These are phyloP conservation scores for Elmis aenea DNA, from an alignment of 2,888 invertebrate genomes.

Conservation along the genomic window DNA sequence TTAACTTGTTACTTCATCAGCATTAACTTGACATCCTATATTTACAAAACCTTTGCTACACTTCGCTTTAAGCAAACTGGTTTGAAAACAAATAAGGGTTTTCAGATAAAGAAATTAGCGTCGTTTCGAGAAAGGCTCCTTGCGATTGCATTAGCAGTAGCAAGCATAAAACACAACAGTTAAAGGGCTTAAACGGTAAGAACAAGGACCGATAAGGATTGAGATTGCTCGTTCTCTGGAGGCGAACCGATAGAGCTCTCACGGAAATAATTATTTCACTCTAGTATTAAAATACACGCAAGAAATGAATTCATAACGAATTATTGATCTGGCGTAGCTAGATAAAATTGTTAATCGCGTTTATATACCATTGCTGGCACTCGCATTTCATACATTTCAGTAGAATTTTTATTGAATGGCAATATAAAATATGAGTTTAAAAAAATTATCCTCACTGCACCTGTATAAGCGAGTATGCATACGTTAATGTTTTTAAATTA, in stretches of 20 bases:
- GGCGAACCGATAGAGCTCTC: conserved; percentile 21
- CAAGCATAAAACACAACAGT: conserved; percentile 27
- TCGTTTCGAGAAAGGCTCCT: conserved; percentile 27
- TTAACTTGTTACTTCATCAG: too few species aligned
- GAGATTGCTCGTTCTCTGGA: conserved; percentile 25
- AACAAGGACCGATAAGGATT: conserved; percentile 23
- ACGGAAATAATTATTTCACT: conserved; percentile 31
- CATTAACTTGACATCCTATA: too few species aligned
- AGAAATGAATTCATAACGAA: conserved; percentile 34
- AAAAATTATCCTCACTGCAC: too few species aligned
- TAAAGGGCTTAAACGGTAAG: conserved; percentile 22
- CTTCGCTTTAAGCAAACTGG: too few species aligned
- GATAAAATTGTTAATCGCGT: conserved; percentile 18
- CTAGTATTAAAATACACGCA: conserved; percentile 27
- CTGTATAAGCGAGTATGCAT: too few species aligned
- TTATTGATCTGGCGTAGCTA: conserved; percentile 27
- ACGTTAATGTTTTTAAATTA: too few species aligned
- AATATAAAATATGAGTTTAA: too few species aligned
- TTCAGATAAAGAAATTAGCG: conserved; percentile 30
- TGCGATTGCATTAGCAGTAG: conserved; percentile 21
- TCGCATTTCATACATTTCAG: too few species aligned
- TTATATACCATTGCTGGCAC: conserved; percentile 10
- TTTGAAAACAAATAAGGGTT: too few species aligned
- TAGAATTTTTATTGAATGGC: too few species aligned
- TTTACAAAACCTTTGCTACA: too few species aligned